Base-by-base conservation (phyloP, 2,113 vertebrate species). In the Lathamus discolor region DNA sequence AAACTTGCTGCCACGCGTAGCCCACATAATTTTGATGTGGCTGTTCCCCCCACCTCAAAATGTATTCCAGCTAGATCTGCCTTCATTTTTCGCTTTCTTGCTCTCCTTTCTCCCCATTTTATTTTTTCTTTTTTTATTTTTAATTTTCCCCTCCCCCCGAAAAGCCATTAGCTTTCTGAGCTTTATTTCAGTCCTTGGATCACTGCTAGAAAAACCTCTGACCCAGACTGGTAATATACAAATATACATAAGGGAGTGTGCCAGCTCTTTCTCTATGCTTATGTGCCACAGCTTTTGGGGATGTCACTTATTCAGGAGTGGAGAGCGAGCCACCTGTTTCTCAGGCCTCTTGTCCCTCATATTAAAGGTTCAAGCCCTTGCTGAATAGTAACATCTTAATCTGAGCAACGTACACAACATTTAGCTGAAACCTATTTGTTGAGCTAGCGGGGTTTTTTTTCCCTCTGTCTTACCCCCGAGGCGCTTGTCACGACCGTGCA, bases 251-350 rank as follows among this genome's bases (percentile, higher is more conserved):
- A 81, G 78, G 62, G 93, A 91, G 48, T 14, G 92, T 90, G 88
- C 95, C 96, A 95, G 67, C 86, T 74, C 51, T 19, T 67, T 80
- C 82, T 55, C 33, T 27, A 31, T 22, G 76, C 83, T 95, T 55
- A 13, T 86, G 73, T 85, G 92, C 92, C 33, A 16, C 84, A 17
- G 91, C 93, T 97, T 96, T 96, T 23, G 61, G 96, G 92, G 90
- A 91, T 57, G 82, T 96, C 92, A 95, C 92, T 97, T 93, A 97
- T 95, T 97, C 86, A 74, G 61, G 94, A 97, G 86, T 93, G 84
- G 96, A 97, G 97, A 97, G 97, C 70, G 57, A 84, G 97, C 97
- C 98, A 98, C 98, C 98, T 98, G 98, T 98, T 98, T 95, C 93
- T 75, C 93, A 86, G 93, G 82, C 97, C 96, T 98, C 97, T 98